These are phyloP conservation scores for Takifugu rubripes DNA, from an alignment of 2,797 vertebrate species.

Conservation along the genomic window DNA sequence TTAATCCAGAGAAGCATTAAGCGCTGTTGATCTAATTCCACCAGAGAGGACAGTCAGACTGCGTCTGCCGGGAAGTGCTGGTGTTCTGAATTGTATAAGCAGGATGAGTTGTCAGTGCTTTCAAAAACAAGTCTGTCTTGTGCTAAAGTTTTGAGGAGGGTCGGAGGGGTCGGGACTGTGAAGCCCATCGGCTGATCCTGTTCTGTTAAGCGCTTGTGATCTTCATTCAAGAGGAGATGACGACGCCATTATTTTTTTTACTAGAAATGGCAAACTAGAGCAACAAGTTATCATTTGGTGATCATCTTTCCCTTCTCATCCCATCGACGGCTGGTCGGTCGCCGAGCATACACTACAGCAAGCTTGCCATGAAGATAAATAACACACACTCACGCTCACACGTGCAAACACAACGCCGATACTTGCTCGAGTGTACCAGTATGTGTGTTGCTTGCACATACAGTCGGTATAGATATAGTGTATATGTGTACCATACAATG, in stretches of 20 bases:
- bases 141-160: constrained; percentile 65
- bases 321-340: constrained; percentile 32
- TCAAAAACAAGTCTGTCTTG: constrained; percentile 54
- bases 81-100: constrained; percentile 72
- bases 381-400: constrained; percentile 46
- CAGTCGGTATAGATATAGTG: constrained; percentile 66
- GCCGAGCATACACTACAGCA: constrained; percentile 26
- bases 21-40: constrained; percentile 56
- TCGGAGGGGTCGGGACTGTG: constrained; percentile 37
- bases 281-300: constrained; percentile 69
- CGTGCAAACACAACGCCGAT: constrained; percentile 26
- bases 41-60: constrained; percentile 61
- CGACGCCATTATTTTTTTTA: constrained; percentile 71
- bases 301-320: constrained; percentile 69
- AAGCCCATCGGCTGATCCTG: constrained; percentile 49
- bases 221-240: constrained; percentile 66
- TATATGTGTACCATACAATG: constrained; percentile 71
- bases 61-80: constrained; percentile 76
- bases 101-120: constrained; percentile 74
- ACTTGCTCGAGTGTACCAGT: constrained; percentile 49
- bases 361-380: too few species aligned
- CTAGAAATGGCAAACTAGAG: constrained; percentile 79
- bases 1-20: constrained; percentile 59
- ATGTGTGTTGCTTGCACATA: constrained; percentile 44
- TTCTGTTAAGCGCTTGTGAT: constrained; percentile 66